phyloP scores from a whole-genome alignment of 2,888 invertebrate genomes.

The Apamea crenata region DNA sequence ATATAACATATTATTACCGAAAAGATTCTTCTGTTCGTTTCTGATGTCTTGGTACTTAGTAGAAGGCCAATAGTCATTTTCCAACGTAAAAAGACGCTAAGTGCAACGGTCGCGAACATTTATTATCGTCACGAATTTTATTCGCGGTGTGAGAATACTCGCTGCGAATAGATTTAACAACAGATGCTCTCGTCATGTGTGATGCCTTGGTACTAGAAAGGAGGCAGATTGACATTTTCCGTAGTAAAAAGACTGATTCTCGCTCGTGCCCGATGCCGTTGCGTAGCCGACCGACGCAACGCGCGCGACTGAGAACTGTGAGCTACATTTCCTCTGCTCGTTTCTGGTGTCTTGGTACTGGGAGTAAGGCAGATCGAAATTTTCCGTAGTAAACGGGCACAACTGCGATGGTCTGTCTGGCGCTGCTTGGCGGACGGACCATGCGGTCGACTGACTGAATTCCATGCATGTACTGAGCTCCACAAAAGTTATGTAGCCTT shows the following conservation, averaged over 20 bases:
- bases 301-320: neutral
- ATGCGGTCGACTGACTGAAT: neutral
- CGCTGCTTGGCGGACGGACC: neutral
- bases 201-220: conserved; percentile 37
- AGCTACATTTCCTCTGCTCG: neutral
- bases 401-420: conserved; percentile 8
- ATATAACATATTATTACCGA: too few species aligned
- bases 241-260: conserved; percentile 34
- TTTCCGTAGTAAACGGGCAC: conserved; percentile 41
- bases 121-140: conserved; percentile 7
- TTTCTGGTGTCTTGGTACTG: conserved; percentile 39
- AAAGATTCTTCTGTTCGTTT: conserved; percentile 4
- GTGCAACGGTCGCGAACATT: neutral
- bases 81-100: conserved; percentile 20
- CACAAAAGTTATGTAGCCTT: conserved; percentile 48
- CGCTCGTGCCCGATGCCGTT: too few species aligned
- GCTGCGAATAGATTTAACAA: too few species aligned
- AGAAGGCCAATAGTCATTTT: conserved; percentile 15
- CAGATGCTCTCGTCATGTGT: conserved; percentile 23
- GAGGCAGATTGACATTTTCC: conserved; percentile 58
- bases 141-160: neutral
- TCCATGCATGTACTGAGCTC: neutral
- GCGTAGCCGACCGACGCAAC: neutral
- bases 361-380: conserved; percentile 35
- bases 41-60: conserved; percentile 46